Base-by-base conservation (phyloP, 37 sponge, comb jelly and placozoan species). In the Sycon ciliatum region DNA sequence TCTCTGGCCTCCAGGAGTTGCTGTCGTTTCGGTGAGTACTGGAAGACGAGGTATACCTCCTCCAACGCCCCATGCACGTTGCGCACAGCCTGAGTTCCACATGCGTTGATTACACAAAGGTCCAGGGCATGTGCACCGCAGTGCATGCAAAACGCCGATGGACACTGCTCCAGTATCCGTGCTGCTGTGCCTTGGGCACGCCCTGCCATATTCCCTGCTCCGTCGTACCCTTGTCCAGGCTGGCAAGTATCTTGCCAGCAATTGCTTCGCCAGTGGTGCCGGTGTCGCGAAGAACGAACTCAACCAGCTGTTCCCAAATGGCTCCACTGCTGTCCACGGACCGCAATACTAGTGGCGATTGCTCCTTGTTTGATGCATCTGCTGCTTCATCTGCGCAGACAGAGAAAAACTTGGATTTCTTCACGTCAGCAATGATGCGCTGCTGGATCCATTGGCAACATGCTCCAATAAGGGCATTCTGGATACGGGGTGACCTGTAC, bases 331-430 rank as follows among this genome's bases (percentile, higher is more conserved):
- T 18, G 36, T 72, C 78, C 34, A 83, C 83, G 75, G 65, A 79
- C 34, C 76, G 40, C 67, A 84, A 34, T 3, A 79, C 77, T 27
- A 84, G 34, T 34, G 69, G 16, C 32, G 81, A 56, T 34, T 77
- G 65, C 66, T 86, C 81, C 29, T 58, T 78, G 74, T 80, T 86
- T 40, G 86, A 72, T 55, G 56, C 56, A 75, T 86, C 86, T 33
- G 71, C 72, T 30, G 54, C 84, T 40, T 83, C 78, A 66, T 83
- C 78, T 29, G 78, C 74, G 23, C 76, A 65, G 35, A 83, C 58
- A 38, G 79, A 71, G 46, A 52, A 83, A 18, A 27, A 83, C 29
- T 37, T 36, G 22, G 72, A 63, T 23, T 61, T 34, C 55, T 52
- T 36, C 49, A 75, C 42, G 26, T 74, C 69, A 24, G 22, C 32